These are phyloP conservation scores for Perccottus glenii DNA, from an alignment of 2,113 vertebrate species.

Conservation along the genomic window DNA sequence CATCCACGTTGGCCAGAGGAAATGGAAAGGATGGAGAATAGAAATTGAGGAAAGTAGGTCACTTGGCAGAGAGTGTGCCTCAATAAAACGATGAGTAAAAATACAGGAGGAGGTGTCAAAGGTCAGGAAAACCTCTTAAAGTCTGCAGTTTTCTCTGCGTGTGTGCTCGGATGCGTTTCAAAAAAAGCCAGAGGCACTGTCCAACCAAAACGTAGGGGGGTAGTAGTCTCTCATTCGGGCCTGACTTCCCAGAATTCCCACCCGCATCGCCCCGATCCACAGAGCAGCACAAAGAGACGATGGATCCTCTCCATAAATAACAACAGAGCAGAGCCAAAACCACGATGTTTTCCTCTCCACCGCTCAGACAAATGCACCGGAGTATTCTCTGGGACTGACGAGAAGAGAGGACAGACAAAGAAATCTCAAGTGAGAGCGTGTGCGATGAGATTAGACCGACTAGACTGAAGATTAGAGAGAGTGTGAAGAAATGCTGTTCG, in stretches of 20 bases:
- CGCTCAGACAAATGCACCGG: conserved; percentile 49
- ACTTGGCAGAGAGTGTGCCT: conserved; percentile 33
- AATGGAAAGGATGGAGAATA: conserved; percentile 11
- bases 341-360: conserved; percentile 63
- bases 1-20: conserved; percentile 25
- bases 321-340: conserved; percentile 66
- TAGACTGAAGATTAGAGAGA: too few species aligned
- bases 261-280: conserved; percentile 61
- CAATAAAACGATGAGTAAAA: conserved; percentile 36
- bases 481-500: too few species aligned
- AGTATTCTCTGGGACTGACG: too few species aligned
- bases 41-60: conserved; percentile 61
- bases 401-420: too few species aligned
- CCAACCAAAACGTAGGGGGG: conserved; percentile 18
- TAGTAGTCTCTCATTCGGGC: conserved; percentile 49
- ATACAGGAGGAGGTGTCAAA: conserved; percentile 31
- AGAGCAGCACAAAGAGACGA: conserved; percentile 68
- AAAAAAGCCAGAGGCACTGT: conserved; percentile 45
- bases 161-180: conserved; percentile 18
- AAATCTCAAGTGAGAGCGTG: too few species aligned
- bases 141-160: conserved; percentile 2
- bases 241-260: conserved; percentile 70
- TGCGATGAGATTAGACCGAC: too few species aligned
- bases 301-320: conserved; percentile 79
- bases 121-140: conserved; percentile 47